phyloP scores from a whole-genome alignment of 2,888 invertebrate genomes.

The Troides helena region DNA sequence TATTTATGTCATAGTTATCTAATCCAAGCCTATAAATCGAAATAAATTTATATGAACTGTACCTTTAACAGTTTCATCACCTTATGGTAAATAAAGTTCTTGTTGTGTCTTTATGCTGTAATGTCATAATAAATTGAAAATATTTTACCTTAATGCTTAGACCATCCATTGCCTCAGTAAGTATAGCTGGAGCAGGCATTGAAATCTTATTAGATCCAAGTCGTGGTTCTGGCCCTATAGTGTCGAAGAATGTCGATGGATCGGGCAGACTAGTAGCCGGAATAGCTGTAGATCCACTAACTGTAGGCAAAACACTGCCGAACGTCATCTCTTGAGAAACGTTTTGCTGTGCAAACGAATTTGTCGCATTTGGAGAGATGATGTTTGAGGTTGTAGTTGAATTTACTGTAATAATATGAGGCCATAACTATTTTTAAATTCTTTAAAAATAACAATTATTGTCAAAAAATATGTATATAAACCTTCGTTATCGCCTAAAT shows the following conservation, averaged over 20 bases:
- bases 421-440: not conserved
- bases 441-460: not conserved
- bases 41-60: too few species aligned
- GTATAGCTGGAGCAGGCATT: constrained; percentile 47
- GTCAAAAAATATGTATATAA: constrained; percentile 23
- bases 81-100: too few species aligned
- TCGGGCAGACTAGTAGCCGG: constrained; percentile 69
- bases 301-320: constrained; percentile 60
- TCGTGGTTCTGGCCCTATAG: constrained; percentile 66
- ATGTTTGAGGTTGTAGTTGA: constrained; percentile 46
- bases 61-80: too few species aligned
- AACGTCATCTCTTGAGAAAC: constrained; percentile 55
- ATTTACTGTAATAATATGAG: constrained; percentile 9
- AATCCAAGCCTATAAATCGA: too few species aligned
- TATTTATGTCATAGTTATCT: too few species aligned
- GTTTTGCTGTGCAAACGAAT: constrained; percentile 56
- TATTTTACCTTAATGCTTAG: constrained; percentile 58
- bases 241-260: constrained; percentile 76
- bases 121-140: too few species aligned
- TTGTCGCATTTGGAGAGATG: constrained; percentile 54
- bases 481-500: constrained; percentile 68
- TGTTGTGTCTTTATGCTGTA: too few species aligned
- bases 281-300: constrained; percentile 57
- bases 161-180: constrained; percentile 66
- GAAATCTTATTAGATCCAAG: constrained; percentile 52